Conservation (phyloP, 2,888 invertebrate species). For the Eremobia ochroleuca region DNA sequence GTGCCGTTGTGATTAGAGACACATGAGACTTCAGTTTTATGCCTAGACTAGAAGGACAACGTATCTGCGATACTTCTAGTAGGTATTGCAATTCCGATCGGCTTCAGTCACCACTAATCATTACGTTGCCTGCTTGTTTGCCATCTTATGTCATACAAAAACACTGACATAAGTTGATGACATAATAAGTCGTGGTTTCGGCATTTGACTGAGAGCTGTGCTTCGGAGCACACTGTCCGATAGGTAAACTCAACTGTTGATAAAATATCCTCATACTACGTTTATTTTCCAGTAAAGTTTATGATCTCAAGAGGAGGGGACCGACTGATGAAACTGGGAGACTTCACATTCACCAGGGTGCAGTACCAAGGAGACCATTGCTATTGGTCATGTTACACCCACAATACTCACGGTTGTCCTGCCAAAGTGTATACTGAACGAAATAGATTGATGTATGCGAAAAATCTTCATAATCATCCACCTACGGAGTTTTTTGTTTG, state of each 20-base stretch:
- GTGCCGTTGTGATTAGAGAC: too few relatives aligned
- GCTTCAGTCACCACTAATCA: background rate
- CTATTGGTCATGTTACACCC: slow-evolving; percentile 87
- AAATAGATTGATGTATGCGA: slow-evolving; percentile 80
- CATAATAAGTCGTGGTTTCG: too few relatives aligned
- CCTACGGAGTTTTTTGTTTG: slow-evolving; percentile 89
- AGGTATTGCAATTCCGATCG: background rate
- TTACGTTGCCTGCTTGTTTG: background rate
- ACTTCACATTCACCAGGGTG: slow-evolving; percentile 84
- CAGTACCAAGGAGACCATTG: slow-evolving; percentile 74
- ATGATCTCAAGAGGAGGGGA: slow-evolving; percentile 87
- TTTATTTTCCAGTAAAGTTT: slow-evolving; percentile 83
- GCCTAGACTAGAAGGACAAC: too few relatives aligned
- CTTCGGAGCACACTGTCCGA: background rate
- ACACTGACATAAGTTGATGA: background rate
- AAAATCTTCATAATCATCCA: slow-evolving; percentile 85
- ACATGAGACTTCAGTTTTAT: too few relatives aligned
- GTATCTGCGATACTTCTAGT: background rate
- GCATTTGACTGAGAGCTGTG: background rate
- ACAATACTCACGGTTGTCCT: slow-evolving; percentile 80
- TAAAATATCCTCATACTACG: slow-evolving; percentile 58
- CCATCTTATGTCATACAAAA: background rate
- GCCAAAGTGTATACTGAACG: slow-evolving; percentile 84
- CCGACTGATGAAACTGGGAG: slow-evolving; percentile 85
- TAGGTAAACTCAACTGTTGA: background rate